phyloP scores from a whole-genome alignment of 2,888 invertebrate genomes.

The Deladenus siricidicola region DNA sequence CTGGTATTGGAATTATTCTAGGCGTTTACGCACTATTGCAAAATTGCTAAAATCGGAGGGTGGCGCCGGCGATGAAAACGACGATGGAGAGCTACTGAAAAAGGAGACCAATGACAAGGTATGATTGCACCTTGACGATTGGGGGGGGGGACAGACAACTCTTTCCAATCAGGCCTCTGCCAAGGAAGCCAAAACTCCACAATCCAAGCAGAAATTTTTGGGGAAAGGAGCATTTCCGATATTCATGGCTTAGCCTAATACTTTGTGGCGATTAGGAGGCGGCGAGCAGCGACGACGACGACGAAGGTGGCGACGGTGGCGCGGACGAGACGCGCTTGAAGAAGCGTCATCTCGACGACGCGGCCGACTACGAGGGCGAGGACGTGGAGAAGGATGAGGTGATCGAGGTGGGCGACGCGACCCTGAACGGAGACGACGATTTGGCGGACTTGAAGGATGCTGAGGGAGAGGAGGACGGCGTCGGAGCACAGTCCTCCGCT shows the following conservation, averaged over 20 bases:
- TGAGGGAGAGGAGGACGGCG: conserved; percentile 50
- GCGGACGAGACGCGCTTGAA: conserved; percentile 45
- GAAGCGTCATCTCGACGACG: conserved; percentile 44
- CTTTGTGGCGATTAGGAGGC: conserved; percentile 23
- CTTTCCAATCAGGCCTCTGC: too few species aligned
- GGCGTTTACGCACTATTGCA: not conserved
- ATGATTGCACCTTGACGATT: too few species aligned
- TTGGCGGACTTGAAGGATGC: conserved; percentile 40
- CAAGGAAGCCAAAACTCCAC: too few species aligned
- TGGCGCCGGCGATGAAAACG: conserved; percentile 3
- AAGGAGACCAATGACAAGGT: too few species aligned
- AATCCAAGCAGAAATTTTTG: conserved; percentile 2
- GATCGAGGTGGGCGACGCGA: conserved; percentile 36
- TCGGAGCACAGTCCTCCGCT: conserved; percentile 4
- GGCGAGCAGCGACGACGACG: conserved; percentile 42
- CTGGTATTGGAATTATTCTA: not conserved
- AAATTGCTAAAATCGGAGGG: not conserved
- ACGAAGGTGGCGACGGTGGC: conserved; percentile 42
- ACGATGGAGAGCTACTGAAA: too few species aligned
- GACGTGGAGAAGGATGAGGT: conserved; percentile 34
- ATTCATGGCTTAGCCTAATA: not conserved
- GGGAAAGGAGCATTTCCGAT: not conserved
- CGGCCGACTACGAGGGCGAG: conserved; percentile 50
- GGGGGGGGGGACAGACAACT: too few species aligned
- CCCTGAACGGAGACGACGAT: conserved; percentile 40